Conservation (phyloP, 2,113 vertebrate species). For the Psilopsiagon aurifrons region DNA sequence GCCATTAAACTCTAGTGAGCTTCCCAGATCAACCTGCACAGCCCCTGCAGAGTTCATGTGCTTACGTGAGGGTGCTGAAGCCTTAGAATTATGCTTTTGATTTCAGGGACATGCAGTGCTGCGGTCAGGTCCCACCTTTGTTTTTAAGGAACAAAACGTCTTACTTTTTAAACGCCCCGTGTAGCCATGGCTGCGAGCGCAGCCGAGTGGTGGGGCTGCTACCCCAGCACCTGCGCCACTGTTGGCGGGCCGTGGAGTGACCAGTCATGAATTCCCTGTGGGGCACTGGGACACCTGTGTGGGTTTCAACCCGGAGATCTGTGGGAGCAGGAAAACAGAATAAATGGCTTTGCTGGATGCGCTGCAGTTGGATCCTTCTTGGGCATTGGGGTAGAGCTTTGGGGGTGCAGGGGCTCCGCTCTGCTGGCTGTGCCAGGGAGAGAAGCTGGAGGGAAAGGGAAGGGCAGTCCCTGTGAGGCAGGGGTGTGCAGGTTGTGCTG, state of each 20-base stretch:
- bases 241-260: neutral
- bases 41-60: conserved; percentile 40
- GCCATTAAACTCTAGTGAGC: conserved; percentile 61
- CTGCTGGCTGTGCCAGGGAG: neutral
- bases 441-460: neutral
- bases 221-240: neutral
- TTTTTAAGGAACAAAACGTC: conserved; percentile 13
- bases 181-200: neutral
- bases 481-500: neutral
- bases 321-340: conserved; percentile 47
- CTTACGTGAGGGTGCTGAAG: neutral
- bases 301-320: conserved; percentile 40
- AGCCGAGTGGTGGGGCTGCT: neutral
- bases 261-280: neutral
- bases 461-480: neutral
- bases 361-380: neutral
- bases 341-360: conserved; percentile 69
- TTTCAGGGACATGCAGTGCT: conserved; percentile 20
- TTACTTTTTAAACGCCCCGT: neutral
- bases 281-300: neutral
- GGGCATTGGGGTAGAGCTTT: neutral
- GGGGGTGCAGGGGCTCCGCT: neutral
- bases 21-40: conserved; percentile 55
- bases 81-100: conserved; percentile 31
- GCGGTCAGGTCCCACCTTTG: neutral